Base-by-base conservation (phyloP, 2,113 vertebrate species). In the Panthera tigris region DNA sequence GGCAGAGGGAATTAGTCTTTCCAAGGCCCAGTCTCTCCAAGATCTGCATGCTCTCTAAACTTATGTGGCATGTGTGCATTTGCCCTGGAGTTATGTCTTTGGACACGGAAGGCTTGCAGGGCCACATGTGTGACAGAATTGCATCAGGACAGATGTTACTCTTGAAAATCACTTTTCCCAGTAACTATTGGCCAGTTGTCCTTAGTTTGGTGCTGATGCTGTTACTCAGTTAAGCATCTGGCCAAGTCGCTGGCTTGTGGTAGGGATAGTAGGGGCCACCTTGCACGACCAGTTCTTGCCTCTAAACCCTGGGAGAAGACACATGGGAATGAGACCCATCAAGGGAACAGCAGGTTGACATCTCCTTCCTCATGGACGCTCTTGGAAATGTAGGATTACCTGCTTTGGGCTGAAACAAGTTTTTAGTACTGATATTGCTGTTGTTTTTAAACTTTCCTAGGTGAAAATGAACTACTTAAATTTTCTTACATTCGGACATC, bases 391-490 rank as follows among this genome's bases (percentile, higher is more conserved):
- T 21, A 16, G 45, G 7, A 4, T 50, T 33, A 0, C n/a, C 10
- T 2, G 1, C 36, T 68, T 74, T 16, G 48, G 11, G 52, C 68
- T 27, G 74, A 69, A 84, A 27, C 2, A 31, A 21, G 29, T 45
- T 8, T 82, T 39, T 55, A 13, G 9, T 76, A 16, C 10, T 78
- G 50, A 23, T 71, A 12, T 0, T 52, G 7, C 57, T 23, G 4
- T 76, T 9, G 25, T 61, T 21, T 61, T 61, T 48, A 29, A 87
- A 68, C 84, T 50, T n/a, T 95, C 92, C 4, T 92, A 99, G 99
- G 99, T 99, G 99, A 99, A 98, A 99, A 99, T 2, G 99, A 99
- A 69, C 85, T 99, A 91, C 99, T 99, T 96, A 99, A 99, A 1
- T 99, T 99, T 97, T 99, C 99, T 4, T 41, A 29, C 80, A 99